A percentile compares a stretch with the other conserved stretches of the same genome.
phyloP scores from a whole-genome alignment of 2,797 vertebrate species.

The Takifugu rubripes region DNA sequence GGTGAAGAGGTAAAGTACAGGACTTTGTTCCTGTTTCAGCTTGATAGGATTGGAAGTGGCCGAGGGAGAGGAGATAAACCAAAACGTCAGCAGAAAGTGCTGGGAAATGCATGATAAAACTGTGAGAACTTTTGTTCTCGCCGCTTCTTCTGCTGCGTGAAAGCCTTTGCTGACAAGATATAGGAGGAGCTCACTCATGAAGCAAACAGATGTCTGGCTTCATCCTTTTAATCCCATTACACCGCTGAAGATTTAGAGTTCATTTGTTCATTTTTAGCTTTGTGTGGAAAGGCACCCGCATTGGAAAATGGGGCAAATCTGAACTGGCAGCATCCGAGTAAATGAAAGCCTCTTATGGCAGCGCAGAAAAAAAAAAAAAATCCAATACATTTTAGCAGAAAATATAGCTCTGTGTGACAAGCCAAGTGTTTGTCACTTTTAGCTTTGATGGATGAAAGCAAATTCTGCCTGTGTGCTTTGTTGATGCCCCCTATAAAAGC shows the following conservation, averaged over 20 bases:
- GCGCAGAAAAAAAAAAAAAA: conserved; percentile 28
- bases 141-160: conserved; percentile 6
- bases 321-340: conserved; percentile 41
- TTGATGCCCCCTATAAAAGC: background rate
- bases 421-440: background rate
- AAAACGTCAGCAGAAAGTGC: background rate
- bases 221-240: conserved; percentile 62
- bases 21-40: conserved; percentile 49
- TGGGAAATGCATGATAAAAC: conserved; percentile 26
- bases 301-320: conserved; percentile 42
- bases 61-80: conserved; percentile 29
- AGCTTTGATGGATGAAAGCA: conserved; percentile 2
- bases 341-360: conserved; percentile 51
- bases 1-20: conserved; percentile 1
- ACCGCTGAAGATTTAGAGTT: conserved; percentile 46
- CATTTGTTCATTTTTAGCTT: conserved; percentile 56
- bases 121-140: conserved; percentile 1
- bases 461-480: conserved; percentile 15
- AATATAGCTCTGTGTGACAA: background rate
- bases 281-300: conserved; percentile 36
- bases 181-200: conserved; percentile 27
- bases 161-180: conserved; percentile 38
- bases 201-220: conserved; percentile 51
- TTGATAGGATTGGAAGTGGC: conserved; percentile 50
- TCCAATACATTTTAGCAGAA: conserved; percentile 31